These are phyloP conservation scores for Xestia c-nigrum DNA, from an alignment of 2,888 invertebrate species.

Conservation along the genomic window DNA sequence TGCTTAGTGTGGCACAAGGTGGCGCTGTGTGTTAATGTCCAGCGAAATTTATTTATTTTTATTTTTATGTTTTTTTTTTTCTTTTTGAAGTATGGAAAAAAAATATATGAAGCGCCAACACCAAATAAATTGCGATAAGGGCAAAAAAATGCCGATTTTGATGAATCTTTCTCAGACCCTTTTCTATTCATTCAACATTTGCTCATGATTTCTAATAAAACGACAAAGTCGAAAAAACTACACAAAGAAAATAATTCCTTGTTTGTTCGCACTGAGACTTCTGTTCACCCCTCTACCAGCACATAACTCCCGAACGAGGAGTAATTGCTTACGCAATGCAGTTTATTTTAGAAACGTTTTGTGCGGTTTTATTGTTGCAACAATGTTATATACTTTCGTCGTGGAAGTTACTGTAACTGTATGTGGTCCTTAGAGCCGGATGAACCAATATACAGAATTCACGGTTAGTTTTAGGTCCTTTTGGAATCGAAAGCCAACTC, in stretches of 20 bases:
- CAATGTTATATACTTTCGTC: constrained; percentile 43
- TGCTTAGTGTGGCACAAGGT: too few relatives aligned
- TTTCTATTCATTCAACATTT: not conserved
- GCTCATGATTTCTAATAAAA: not conserved
- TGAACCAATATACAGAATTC: too few relatives aligned
- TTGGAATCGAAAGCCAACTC: too few relatives aligned
- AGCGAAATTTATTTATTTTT: too few relatives aligned
- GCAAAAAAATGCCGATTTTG: too few relatives aligned
- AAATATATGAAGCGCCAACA: too few relatives aligned
- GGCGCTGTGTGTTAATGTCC: too few relatives aligned
- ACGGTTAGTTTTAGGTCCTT: too few relatives aligned
- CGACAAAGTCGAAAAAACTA: not conserved
- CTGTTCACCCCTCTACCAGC: not conserved
- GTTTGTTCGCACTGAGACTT: constrained; percentile 24
- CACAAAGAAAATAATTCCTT: not conserved
- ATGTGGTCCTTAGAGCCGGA: too few relatives aligned
- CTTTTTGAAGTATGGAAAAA: too few relatives aligned
- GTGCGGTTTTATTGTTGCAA: constrained; percentile 34
- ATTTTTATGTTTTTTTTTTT: too few relatives aligned
- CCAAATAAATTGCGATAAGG: too few relatives aligned
- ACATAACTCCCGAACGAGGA: constrained; percentile 13
- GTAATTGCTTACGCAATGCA: constrained; percentile 63
- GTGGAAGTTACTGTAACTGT: not conserved
- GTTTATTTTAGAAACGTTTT: constrained; percentile 56
- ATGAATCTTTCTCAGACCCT: not conserved